Conservation (phyloP, 2,888 invertebrate genomes). For the Polyploca ridens region DNA sequence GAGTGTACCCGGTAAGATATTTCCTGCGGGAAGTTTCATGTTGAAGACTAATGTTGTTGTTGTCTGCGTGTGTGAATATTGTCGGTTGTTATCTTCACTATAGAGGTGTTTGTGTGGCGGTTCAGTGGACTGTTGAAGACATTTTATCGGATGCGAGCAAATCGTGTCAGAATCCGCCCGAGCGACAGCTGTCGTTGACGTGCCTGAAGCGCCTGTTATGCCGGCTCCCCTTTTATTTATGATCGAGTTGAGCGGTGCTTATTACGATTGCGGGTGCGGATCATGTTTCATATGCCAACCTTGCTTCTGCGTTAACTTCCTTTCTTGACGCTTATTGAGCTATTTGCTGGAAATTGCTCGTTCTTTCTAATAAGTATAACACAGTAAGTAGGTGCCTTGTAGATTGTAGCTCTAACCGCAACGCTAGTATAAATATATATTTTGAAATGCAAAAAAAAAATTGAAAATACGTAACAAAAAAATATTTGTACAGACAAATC, state of each 20-base stretch:
- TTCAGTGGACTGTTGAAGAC: slow-evolving; percentile 42
- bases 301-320: slow-evolving; percentile 57
- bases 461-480: too few species aligned
- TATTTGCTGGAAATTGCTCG: slow-evolving; percentile 52
- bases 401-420: background rate
- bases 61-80: slow-evolving; percentile 40
- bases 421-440: too few species aligned
- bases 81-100: slow-evolving; percentile 27
- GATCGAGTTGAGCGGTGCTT: slow-evolving; percentile 75
- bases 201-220: slow-evolving; percentile 67
- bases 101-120: slow-evolving; percentile 30
- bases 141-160: slow-evolving; percentile 58
- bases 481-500: too few species aligned
- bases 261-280: slow-evolving; percentile 68
- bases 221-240: slow-evolving; percentile 76
- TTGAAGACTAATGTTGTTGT: slow-evolving; percentile 38
- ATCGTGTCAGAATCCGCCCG: slow-evolving; percentile 56
- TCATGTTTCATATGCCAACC: slow-evolving; percentile 71
- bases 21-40: slow-evolving; percentile 16
- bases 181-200: slow-evolving; percentile 75
- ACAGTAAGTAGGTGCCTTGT: background rate
- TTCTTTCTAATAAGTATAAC: slow-evolving; percentile 26
- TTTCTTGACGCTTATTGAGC: slow-evolving; percentile 66
- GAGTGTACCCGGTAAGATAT: slow-evolving; percentile 8
- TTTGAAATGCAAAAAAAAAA: too few species aligned